Evolutionary conservation across 2,113 vertebrate genomes (phyloP), one percentile per base, ranked within the genome.

Genomic region (Perca fluviatilis): DNA sequence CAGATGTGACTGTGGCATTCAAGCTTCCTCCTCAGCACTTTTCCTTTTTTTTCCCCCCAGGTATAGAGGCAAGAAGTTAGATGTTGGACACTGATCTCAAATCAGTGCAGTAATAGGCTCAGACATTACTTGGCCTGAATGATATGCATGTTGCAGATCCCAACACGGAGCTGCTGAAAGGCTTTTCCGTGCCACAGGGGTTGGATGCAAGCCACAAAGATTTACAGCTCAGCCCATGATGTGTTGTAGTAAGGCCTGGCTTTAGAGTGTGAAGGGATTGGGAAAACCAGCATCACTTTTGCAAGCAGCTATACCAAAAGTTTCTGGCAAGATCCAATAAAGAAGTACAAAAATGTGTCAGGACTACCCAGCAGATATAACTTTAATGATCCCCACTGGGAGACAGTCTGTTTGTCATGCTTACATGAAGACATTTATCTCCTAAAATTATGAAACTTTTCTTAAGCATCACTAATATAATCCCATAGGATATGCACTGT

Each of bases 1-100:
- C 93, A 94, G 92, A 93, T 93, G 92, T 75, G 68, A 54, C 64
- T 68, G 46, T 72, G 53, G 57, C 33, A 58, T 67, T 61, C 54
- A 47, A 33, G 25, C 60, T 54, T 81, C n/a, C 63, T 33, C 40
- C 25, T 51, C 61, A 49, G 43, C 58, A 62, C 4, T 56, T 43
- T 60, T 14, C 0, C 33, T 33, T 71, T 27, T 15, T 16, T 16
- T 16, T 7, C 19, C 51, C 65, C 47, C 5, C 18, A 66, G 60
- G 65, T 76, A 43, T 43, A 63, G 19, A 40, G 5, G 12, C 23
- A 36, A 49, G 2, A 56, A 56, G 19, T 58, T 73, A 3, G 4
- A 40, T 60, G 10, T 43, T 3, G 27, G 57, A 67, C 15, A 19
- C 53, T 63, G 30, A 81, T 80, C 64, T 27, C 6, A 51, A 51